Evolutionary conservation across 2,888 invertebrate species (phyloP).

Genomic region (Meiosimyza platycephala): DNA sequence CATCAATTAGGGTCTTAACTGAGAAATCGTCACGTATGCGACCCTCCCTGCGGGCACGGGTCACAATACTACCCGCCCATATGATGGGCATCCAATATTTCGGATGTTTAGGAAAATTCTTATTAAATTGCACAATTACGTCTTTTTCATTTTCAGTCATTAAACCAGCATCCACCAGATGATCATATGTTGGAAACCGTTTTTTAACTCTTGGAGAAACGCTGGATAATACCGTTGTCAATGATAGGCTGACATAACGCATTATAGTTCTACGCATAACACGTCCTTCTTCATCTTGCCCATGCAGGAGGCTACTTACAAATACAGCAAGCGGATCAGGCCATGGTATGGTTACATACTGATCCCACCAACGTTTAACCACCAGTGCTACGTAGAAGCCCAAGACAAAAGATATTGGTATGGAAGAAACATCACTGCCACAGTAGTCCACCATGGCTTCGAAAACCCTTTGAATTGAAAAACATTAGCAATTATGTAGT

Average conservation of each 20-base stretch:
- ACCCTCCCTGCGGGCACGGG: conserved; percentile 86
- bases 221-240: conserved; percentile 86
- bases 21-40: conserved; percentile 91
- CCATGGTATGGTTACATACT: conserved; percentile 85
- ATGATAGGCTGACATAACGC: conserved; percentile 84
- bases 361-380: conserved; percentile 92
- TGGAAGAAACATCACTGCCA: conserved; percentile 81
- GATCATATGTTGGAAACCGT: conserved; percentile 84
- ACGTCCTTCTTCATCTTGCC: conserved; percentile 84
- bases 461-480: conserved; percentile 72
- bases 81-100: conserved; percentile 92
- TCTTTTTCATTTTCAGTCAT: conserved; percentile 81
- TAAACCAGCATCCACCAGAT: conserved; percentile 85
- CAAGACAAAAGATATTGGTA: conserved; percentile 91
- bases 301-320: conserved; percentile 83
- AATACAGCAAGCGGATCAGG: conserved; percentile 86
- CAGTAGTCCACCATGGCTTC: conserved; percentile 85
- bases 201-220: conserved; percentile 89
- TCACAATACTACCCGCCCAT: conserved; percentile 90
- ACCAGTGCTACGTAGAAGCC: conserved; percentile 94
- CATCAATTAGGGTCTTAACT: conserved; percentile 88
- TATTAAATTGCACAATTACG: conserved; percentile 80
- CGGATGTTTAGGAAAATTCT: conserved; percentile 83
- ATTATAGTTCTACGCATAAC: conserved; percentile 84
- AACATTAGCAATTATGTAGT: background rate